Evolutionary conservation across 2,113 vertebrate genomes (phyloP).

Genomic region (Gulo gulo): DNA sequence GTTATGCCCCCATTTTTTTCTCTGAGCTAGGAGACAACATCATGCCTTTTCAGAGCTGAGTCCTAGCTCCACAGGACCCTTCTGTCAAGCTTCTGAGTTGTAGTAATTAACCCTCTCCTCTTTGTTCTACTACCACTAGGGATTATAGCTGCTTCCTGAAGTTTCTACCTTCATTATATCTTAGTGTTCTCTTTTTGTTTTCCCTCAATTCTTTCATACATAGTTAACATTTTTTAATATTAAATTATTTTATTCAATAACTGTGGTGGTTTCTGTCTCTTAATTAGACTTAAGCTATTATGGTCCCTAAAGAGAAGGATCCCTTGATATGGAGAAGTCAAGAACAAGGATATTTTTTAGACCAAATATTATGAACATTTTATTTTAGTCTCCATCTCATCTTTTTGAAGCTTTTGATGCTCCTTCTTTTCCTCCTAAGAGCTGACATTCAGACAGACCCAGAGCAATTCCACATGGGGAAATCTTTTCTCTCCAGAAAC

Average conservation of each 20-base stretch:
- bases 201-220: neutral
- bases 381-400: neutral
- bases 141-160: neutral
- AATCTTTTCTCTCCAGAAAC: neutral
- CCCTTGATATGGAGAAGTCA: neutral
- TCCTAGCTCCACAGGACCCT: fast-evolving
- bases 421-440: neutral
- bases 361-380: neutral
- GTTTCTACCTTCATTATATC: neutral
- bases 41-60: neutral
- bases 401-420: neutral
- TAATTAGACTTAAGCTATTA: neutral
- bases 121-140: neutral
- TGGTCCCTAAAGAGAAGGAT: neutral
- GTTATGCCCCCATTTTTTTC: neutral
- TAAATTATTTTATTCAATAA: neutral
- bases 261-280: neutral
- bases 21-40: neutral
- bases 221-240: neutral
- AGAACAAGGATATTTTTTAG: neutral
- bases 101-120: neutral
- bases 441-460: neutral
- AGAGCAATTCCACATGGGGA: neutral
- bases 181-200: neutral
- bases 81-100: neutral